Conservation (phyloP, 2,888 invertebrate species). For the Pterostichus madidus region DNA sequence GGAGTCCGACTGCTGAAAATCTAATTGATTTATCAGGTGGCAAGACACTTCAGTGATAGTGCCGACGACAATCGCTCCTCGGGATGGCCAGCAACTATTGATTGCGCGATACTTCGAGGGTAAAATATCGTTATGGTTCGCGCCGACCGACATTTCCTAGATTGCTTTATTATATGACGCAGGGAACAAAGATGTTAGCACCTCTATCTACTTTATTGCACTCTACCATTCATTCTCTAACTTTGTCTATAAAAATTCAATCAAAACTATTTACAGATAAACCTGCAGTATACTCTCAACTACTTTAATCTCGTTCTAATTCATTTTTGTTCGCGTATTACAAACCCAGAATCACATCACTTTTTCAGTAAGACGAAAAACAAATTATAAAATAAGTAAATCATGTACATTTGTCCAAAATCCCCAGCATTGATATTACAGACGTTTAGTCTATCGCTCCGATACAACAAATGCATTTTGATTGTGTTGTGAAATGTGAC, state of each 20-base stretch:
- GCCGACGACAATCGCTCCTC: conserved; percentile 48
- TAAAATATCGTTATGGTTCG: conserved; percentile 77
- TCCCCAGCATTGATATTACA: not conserved
- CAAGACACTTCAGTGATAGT: conserved; percentile 70
- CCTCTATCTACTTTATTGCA: conserved; percentile 71
- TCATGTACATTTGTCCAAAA: no score
- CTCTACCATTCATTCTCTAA: conserved; percentile 27
- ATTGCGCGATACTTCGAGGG: conserved; percentile 68
- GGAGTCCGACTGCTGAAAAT: conserved; percentile 61
- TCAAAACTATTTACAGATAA: conserved; percentile 1
- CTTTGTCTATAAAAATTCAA: conserved; percentile 38
- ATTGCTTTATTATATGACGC: conserved; percentile 77
- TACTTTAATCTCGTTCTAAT: no score
- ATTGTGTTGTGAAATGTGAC: conserved; percentile 19
- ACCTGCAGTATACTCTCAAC: no score
- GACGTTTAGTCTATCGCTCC: conserved; percentile 14
- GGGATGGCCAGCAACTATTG: conserved; percentile 23
- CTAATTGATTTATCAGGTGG: conserved; percentile 77
- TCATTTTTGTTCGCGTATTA: no score
- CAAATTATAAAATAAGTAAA: no score
- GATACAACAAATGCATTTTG: not conserved
- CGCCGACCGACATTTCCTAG: conserved; percentile 75
- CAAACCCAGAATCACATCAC: not conserved
- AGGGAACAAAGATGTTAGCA: conserved; percentile 74
- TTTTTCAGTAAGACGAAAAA: no score